phyloP scores from a whole-genome alignment of 2,113 vertebrate genomes.

The Sander vitreus region DNA sequence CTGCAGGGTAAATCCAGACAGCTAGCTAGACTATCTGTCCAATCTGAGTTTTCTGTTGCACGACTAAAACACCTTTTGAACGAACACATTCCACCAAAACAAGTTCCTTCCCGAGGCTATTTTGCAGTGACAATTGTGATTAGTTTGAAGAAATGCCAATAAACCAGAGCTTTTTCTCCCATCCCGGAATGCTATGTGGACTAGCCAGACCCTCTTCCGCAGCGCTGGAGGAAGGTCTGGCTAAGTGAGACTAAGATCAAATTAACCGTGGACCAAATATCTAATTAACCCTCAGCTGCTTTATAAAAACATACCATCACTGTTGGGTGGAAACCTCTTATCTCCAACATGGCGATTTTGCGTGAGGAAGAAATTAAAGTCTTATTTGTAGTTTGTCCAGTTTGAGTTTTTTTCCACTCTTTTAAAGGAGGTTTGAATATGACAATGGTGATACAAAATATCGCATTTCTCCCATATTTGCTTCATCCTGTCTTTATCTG shows the following conservation, averaged over 20 bases:
- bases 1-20: no score
- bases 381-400: background rate
- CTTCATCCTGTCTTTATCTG: background rate
- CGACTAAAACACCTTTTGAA: no score
- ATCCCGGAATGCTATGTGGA: no score
- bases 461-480: background rate
- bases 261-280: constrained; percentile 1
- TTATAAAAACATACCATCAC: background rate
- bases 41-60: no score
- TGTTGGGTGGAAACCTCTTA: background rate
- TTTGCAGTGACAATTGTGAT: no score
- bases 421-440: background rate
- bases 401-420: background rate
- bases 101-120: no score
- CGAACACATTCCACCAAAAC: no score
- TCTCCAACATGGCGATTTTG: background rate
- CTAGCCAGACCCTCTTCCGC: no score
- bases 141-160: no score
- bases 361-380: background rate
- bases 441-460: background rate
- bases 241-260: background rate
- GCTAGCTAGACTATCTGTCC: no score
- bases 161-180: no score
- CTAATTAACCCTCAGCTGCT: constrained; percentile 21
- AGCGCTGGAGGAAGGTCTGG: no score